Evolutionary conservation across 2,888 invertebrate species (phyloP).

Genomic region (Eretmocerus hayati): DNA sequence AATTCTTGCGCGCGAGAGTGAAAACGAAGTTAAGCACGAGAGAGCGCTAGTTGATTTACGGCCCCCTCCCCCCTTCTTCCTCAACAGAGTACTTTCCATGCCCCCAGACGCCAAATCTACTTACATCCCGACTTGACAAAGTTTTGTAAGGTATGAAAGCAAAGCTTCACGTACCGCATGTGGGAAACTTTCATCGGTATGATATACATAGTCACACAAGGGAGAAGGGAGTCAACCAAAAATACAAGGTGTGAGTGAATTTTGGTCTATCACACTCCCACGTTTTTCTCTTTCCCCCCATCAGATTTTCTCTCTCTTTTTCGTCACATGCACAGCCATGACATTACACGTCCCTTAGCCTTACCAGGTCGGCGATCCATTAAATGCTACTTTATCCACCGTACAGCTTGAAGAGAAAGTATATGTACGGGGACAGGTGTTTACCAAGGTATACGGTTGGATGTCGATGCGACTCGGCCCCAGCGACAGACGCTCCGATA

Average conservation of each 20-base stretch:
- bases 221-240: constrained; percentile 5
- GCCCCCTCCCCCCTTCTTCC: background rate
- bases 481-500: constrained; percentile 22
- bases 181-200: constrained; percentile 3
- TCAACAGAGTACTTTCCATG: constrained; percentile 1
- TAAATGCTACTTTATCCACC: constrained; percentile 28
- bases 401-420: constrained; percentile 3
- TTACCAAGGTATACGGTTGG: constrained; percentile 15
- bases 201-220: background rate
- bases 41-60: constrained; percentile 4
- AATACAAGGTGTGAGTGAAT: constrained; percentile 7
- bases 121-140: constrained; percentile 2
- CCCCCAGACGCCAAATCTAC: no score
- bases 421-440: constrained; percentile 24
- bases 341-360: no score
- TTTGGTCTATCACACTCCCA: background rate
- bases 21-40: background rate
- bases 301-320: background rate
- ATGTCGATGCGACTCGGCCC: constrained; percentile 16
- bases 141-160: background rate
- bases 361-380: constrained; percentile 17
- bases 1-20: constrained; percentile 5
- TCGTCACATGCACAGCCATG: no score
- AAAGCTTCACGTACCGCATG: no score
- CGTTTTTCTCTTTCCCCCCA: background rate